Conservation (phyloP, 2,113 vertebrate species). For the Bambusicola thoracicus region DNA sequence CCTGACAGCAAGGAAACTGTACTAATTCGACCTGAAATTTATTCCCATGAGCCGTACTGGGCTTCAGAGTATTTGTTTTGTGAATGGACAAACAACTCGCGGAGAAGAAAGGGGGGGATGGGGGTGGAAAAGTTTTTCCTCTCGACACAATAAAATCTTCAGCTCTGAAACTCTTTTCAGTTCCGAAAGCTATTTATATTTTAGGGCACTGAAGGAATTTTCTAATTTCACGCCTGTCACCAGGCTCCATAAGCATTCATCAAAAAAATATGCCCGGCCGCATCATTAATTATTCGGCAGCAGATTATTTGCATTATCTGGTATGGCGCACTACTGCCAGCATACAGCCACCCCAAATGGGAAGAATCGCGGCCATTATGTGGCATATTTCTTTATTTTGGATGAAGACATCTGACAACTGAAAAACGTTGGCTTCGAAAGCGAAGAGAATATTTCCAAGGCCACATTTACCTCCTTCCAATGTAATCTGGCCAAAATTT, state of each 20-base stretch:
- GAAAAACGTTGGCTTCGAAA: background rate
- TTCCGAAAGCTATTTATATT: slow-evolving; percentile 86
- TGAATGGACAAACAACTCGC: slow-evolving; percentile 86
- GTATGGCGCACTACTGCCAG: slow-evolving; percentile 11
- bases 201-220: slow-evolving; percentile 83
- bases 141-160: slow-evolving; percentile 86
- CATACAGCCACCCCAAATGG: background rate
- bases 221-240: slow-evolving; percentile 87
- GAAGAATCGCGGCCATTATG: background rate
- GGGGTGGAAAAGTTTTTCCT: slow-evolving; percentile 82
- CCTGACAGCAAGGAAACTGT: slow-evolving; percentile 91
- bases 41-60: slow-evolving; percentile 88
- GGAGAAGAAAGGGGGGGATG: slow-evolving; percentile 76
- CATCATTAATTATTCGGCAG: slow-evolving; percentile 72
- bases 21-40: slow-evolving; percentile 88
- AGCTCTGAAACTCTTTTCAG: slow-evolving; percentile 84
- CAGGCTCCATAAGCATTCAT: slow-evolving; percentile 78
- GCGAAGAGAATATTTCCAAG: background rate
- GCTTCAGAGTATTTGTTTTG: slow-evolving; percentile 85
- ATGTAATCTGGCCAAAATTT: background rate
- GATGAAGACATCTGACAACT: slow-evolving; percentile 58
- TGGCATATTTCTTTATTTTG: background rate
- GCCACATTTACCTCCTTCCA: background rate
- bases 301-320: slow-evolving; percentile 75
- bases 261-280: slow-evolving; percentile 81